Evolutionary conservation across 2,797 vertebrate species (phyloP).

Genomic region (Vultur gryphus): DNA sequence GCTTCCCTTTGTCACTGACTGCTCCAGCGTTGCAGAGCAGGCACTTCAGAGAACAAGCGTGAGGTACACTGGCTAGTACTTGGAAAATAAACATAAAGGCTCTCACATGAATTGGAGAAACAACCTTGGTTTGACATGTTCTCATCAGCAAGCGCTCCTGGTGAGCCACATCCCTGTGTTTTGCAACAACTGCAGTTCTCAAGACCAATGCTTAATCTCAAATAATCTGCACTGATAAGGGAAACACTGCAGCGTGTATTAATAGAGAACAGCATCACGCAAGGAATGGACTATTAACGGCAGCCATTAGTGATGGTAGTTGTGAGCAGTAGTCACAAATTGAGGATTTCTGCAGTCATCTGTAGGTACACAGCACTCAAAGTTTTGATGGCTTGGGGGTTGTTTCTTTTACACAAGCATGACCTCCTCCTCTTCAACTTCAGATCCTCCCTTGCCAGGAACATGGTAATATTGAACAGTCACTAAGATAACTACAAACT

Average conservation of each 20-base stretch:
- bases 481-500: neutral
- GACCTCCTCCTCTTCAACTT: neutral
- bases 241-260: accelerated
- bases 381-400: neutral
- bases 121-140: neutral
- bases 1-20: neutral
- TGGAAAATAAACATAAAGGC: neutral
- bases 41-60: accelerated
- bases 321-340: neutral
- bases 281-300: neutral
- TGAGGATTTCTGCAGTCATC: neutral
- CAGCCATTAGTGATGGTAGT: neutral
- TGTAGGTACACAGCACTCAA: neutral
- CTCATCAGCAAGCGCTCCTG: neutral
- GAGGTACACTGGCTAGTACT: neutral
- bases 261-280: accelerated
- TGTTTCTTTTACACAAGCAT: neutral
- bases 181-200: neutral
- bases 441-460: neutral
- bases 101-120: neutral
- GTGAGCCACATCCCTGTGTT: neutral
- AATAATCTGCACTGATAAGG: neutral
- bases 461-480: neutral
- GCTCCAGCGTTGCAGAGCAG: neutral
- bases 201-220: neutral